Base-by-base conservation (phyloP, 2,888 invertebrate genomes). In the Dioctria rufipes region DNA sequence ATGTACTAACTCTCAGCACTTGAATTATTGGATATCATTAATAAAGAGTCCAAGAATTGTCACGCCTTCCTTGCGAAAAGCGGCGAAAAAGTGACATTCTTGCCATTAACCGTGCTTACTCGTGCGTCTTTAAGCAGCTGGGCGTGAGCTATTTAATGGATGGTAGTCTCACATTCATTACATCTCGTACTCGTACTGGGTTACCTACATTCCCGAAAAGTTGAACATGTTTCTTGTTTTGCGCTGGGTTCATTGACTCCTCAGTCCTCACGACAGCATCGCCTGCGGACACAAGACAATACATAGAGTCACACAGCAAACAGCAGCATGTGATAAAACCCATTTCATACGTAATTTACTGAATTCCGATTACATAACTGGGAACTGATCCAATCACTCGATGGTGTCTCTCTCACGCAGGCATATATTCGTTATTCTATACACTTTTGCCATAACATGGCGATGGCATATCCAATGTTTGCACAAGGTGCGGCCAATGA, bases 191-290 rank as follows among this genome's bases (percentile, higher is more conserved):
- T 83, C 82, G 84, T 83, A 84, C 83, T 85, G 83, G 84, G 84
- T 84, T 85, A 85, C 84, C 84, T 84, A 84, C 84, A 84, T 85
- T 85, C 83, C 83, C 84, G 82, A 82, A 84, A 84, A 84, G 83
- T 81, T 81, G 81, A 63, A 77, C 75, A 83, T 82, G 81, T 79
- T 79, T 79, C 79, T 79, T 79, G 73, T 79, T 79, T 67, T 67
- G 66, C 66, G 67, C 75, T 40, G 61, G 80, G 81, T 79, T 81
- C 79, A 75, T 81, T 81, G 79, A 81, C 81, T 81, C 65, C 58
- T 6, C 40, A 13, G 73, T 71, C 46, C 58, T 69, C 80, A 39
- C 78, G 75, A 39, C 60, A 37, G 54, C 61, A 77, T 77, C 77
- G 77, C 60, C 61, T 60, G 61, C 54, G 77, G 77, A 77, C 66